Evolutionary conservation across 2,888 invertebrate species (phyloP), one percentile per base, ranked within the genome.

Genomic region (Tanypteryx hageni): DNA sequence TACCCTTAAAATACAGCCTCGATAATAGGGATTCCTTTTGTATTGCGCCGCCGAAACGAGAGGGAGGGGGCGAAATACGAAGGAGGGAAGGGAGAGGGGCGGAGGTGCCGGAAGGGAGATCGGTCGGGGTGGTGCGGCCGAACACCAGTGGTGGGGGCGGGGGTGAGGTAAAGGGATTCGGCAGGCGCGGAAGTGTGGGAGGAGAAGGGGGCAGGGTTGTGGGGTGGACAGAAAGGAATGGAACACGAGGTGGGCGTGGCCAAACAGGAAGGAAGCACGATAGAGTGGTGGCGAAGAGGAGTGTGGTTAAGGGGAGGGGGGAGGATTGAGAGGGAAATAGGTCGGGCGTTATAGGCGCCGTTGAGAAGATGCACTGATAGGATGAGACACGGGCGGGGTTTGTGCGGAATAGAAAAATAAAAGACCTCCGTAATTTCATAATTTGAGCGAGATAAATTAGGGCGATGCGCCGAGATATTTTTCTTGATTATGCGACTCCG

Each of bases 231-330:
- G 57, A 85, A 89, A 89, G 64, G 89, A 89, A 68, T 89, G 44
- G 89, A 68, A 89, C 89, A 89, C 64, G 89, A 64, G 64, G 89
- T 68, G 68, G 89, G 89, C 89, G 89, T 89, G 89, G 89, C 64
- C 68, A 68, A 89, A 89, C 64, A 89, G 86, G 86, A 86, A 27
- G 89, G 89, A 44, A 56, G 61, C 59, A 58, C 27, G 89, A 89
- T 61, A 64, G 89, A 64, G 56, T 57, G 83, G 31, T 11, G 31
- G 27, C 27, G 13, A n/a, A 8, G 31, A 82, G 82, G 83, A 44
- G n/a, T n/a, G 64, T 16, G n/a, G 16, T 16, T 16, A 11, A n/a
- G 3, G 31, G 44, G 85, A 10, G 7, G 27, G 76, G 56, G 18
- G 22, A 56, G 5, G 56, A 13, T 57, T 3, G 59, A 31, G 14